A percentile compares a stretch with the other conserved stretches of the same genome.
Conservation (phyloP, 2,113 vertebrate species). For the Halcyon senegalensis region DNA sequence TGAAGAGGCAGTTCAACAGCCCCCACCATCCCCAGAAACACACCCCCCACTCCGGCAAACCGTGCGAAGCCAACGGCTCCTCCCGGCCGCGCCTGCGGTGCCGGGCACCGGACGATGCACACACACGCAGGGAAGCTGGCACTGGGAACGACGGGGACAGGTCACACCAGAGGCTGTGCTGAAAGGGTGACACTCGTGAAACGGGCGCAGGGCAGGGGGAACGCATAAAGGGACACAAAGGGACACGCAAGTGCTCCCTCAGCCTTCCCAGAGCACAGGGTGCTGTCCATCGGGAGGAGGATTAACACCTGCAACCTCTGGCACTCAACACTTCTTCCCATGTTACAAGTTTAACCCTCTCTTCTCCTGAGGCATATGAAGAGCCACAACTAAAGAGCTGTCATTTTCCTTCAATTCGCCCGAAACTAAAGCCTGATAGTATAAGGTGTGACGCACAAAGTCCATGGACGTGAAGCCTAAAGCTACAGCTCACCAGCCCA, state of each 20-base stretch:
- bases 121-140: too few relatives aligned
- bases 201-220: too few relatives aligned
- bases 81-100: too few relatives aligned
- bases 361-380: neutral
- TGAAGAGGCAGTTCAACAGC: too few relatives aligned
- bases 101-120: too few relatives aligned
- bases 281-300: neutral
- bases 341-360: neutral
- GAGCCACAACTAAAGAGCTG: neutral
- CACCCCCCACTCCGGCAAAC: too few relatives aligned
- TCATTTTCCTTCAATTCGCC: neutral
- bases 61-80: neutral
- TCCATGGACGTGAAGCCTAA: accelerated
- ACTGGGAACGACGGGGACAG: too few relatives aligned
- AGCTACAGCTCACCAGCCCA: neutral
- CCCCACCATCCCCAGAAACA: neutral
- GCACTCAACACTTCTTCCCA: neutral
- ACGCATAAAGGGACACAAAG: too few relatives aligned
- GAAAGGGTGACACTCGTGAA: too few relatives aligned
- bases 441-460: neutral
- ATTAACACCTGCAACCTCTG: neutral
- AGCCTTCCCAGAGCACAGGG: neutral
- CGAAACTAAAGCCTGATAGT: neutral
- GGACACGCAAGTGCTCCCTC: neutral
- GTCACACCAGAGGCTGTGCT: too few relatives aligned